Base-by-base conservation (phyloP, 37 sponge, comb jelly and placozoan species). In the Cliona cf. orientalis region DNA sequence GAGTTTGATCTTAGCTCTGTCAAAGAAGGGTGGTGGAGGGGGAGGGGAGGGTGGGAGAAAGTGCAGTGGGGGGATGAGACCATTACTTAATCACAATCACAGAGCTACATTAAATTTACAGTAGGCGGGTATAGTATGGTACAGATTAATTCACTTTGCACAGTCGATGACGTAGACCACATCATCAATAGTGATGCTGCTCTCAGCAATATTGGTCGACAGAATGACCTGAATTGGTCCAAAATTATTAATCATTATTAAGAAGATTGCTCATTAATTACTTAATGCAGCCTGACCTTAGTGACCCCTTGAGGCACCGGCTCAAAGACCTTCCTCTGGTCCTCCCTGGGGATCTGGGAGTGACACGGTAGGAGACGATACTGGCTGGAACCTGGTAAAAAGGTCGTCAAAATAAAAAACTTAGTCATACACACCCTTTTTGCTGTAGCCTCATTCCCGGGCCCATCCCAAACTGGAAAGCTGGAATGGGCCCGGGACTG, bases 111-210 rank as follows among this genome's bases (percentile, higher is more conserved):
- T 19, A 11, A 49, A 49, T 49, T 49, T n/a, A n/a, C n/a, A n/a
- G n/a, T n/a, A n/a, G n/a, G n/a, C n/a, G n/a, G n/a, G n/a, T n/a
- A n/a, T n/a, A n/a, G n/a, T n/a, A n/a, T n/a, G n/a, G n/a, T n/a
- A n/a, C n/a, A n/a, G n/a, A n/a, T n/a, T n/a, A 2, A 25, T 75
- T 80, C 46, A 87, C 88, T 83, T 86, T 38, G 75, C 81, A 42
- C 67, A 68, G 80, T 93, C 94, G 39, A 93, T 93, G 23, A 90
- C 91, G 56, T 77, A 87, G 58, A 94, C 85, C 37, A 87, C 84
- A 58, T 94, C 95, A 59, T 91, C 62, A 58, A 91, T 94, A 17
- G 95, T 94, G 71, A 91, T 87, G 29, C 89, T 91, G 44, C 80
- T 88, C 43, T 94, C 91, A 26, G 91, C 91, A 66, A 94, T 94